phyloP scores from a whole-genome alignment of 2,797 vertebrate species.

The Manis pentadactyla region DNA sequence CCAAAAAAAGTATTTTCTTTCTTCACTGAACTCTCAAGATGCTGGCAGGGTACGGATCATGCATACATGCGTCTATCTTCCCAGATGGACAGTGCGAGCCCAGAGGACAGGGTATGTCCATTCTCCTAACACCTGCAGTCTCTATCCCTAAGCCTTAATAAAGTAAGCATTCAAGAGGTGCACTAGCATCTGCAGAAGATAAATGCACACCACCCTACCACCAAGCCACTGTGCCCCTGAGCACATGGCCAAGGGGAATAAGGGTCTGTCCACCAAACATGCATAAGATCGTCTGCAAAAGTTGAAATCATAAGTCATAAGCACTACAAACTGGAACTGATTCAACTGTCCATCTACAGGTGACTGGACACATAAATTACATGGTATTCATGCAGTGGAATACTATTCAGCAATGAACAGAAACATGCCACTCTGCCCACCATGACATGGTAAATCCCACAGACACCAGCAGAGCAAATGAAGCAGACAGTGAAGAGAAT shows the following conservation, averaged over 20 bases:
- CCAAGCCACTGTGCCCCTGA: background rate
- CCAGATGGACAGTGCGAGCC: background rate
- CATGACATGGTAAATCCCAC: background rate
- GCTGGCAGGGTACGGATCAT: background rate
- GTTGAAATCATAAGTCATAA: background rate
- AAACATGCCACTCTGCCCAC: background rate
- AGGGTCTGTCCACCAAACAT: background rate
- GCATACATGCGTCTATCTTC: background rate
- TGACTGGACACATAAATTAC: background rate
- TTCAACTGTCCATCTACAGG: background rate
- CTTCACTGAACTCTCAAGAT: background rate
- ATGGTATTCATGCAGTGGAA: background rate
- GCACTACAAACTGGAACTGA: background rate
- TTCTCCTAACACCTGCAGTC: background rate
- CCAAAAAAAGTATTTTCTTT: background rate
- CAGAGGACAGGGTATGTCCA: background rate
- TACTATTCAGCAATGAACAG: background rate
- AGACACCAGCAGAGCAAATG: background rate
- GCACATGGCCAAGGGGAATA: background rate
- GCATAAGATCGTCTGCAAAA: background rate
- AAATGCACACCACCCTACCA: background rate
- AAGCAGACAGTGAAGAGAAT: background rate
- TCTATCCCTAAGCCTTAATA: background rate
- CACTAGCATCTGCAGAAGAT: background rate
- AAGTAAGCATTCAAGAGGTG: background rate